These are phyloP conservation scores for Protobothrops flavoviridis DNA, from an alignment of 2,113 vertebrate species.

Conservation along the genomic window DNA sequence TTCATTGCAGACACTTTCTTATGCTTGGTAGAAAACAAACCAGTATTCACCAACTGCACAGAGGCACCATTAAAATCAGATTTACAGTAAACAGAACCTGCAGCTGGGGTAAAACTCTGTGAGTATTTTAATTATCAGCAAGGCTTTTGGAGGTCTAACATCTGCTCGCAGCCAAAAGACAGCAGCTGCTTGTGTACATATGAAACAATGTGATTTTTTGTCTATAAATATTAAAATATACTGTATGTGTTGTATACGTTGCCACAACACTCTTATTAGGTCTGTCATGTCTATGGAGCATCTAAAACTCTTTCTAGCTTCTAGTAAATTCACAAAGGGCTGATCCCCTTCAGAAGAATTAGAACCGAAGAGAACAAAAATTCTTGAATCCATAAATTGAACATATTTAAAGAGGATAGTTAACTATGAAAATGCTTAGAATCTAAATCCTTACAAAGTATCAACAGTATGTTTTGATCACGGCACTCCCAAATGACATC, in stretches of 20 bases:
- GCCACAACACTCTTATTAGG: constrained; percentile 34
- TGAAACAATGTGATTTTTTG: constrained; percentile 67
- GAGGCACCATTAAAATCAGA: constrained; percentile 79
- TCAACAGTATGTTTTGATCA: constrained; percentile 44
- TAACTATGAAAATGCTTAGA: constrained; percentile 49
- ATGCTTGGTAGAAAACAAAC: constrained; percentile 71
- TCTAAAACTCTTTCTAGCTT: constrained; percentile 45
- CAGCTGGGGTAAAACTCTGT: constrained; percentile 79
- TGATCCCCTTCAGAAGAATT: constrained; percentile 62
- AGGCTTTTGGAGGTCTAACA: constrained; percentile 78
- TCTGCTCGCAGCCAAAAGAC: constrained; percentile 76
- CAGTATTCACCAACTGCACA: constrained; percentile 68
- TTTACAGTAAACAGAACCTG: constrained; percentile 80
- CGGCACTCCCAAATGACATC: constrained; percentile 31
- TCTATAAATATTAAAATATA: constrained; percentile 66
- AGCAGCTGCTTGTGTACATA: constrained; percentile 73
- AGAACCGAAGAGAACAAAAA: constrained; percentile 57
- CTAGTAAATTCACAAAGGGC: constrained; percentile 48
- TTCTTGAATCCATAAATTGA: constrained; percentile 62
- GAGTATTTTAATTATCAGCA: constrained; percentile 81
- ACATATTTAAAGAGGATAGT: constrained; percentile 65
- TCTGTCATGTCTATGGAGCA: constrained; percentile 46
- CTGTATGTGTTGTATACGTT: constrained; percentile 40
- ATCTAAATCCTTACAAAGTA: constrained; percentile 53
- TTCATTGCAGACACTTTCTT: constrained; percentile 70